A percentile compares a stretch with the other conserved stretches of the same genome.
Conservation (phyloP, 2,888 invertebrate genomes). For the Dasysyrphus albostriatus region DNA sequence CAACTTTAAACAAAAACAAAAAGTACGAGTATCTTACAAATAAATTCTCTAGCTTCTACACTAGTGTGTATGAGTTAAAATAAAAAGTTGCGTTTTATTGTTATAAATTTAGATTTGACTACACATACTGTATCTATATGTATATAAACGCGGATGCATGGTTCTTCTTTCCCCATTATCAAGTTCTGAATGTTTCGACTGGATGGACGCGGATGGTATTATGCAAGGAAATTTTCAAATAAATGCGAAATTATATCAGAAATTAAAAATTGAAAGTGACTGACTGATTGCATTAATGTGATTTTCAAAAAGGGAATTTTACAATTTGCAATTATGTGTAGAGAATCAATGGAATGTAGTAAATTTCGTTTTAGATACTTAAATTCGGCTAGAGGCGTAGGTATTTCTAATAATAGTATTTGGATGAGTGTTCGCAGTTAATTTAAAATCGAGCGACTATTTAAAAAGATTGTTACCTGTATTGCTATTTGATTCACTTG, state of each 20-base stretch:
- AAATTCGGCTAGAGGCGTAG: neutral
- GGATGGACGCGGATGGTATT: slow-evolving; percentile 11
- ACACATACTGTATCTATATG: neutral
- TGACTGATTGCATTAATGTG: neutral
- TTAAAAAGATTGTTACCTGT: neutral
- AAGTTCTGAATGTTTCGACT: slow-evolving; percentile 22
- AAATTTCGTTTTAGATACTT: neutral
- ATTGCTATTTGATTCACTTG: too few species aligned
- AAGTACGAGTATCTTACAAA: slow-evolving; percentile 50
- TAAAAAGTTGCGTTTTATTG: slow-evolving; percentile 79
- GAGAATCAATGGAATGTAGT: neutral
- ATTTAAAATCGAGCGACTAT: neutral
- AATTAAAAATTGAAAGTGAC: neutral
- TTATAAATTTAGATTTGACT: slow-evolving; percentile 81
- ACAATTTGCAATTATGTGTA: neutral
- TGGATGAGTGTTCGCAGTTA: neutral
- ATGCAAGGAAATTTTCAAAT: slow-evolving; percentile 25
- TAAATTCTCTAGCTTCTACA: slow-evolving; percentile 21
- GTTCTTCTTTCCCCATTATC: slow-evolving; percentile 56
- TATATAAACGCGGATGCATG: slow-evolving; percentile 67
- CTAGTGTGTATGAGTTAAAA: slow-evolving; percentile 28
- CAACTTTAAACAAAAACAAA: slow-evolving; percentile 80
- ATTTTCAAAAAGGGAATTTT: neutral
- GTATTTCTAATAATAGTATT: neutral
- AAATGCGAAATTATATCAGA: slow-evolving; percentile 8